Conservation (phyloP, 2,797 vertebrate genomes). For the Oreortyx pictus region DNA sequence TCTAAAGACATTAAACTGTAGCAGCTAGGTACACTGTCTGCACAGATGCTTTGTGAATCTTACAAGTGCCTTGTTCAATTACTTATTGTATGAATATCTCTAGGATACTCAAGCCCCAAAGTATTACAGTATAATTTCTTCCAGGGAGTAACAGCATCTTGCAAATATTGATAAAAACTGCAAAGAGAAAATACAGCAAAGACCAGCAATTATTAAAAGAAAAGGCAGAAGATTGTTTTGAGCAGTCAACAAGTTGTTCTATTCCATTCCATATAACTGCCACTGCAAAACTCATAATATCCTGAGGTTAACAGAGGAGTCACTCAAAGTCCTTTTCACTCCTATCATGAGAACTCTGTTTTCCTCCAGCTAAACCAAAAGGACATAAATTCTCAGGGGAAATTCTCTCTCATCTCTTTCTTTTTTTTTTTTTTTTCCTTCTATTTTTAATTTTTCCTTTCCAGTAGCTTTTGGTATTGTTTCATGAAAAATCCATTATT, state of each 20-base stretch:
- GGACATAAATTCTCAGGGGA: not conserved
- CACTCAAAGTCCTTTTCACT: not conserved
- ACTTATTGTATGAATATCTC: not conserved
- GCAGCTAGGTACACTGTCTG: not conserved
- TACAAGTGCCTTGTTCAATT: not conserved
- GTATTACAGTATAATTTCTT: not conserved
- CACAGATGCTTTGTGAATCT: not conserved
- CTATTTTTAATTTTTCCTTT: slow-evolving; percentile 43
- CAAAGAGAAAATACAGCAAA: not conserved
- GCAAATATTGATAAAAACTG: not conserved
- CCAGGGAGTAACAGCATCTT: not conserved
- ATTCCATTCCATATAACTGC: fast-evolving
- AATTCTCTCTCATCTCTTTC: not conserved
- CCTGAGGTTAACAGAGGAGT: not conserved
- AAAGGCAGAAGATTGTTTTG: not conserved
- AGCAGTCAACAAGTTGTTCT: not conserved
- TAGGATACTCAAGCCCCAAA: not conserved
- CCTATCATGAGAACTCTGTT: not conserved
- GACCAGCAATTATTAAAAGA: not conserved
- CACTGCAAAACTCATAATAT: not conserved
- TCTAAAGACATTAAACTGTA: not conserved
- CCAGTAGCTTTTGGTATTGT: not conserved
- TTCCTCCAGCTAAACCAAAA: not conserved
- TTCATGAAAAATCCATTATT: slow-evolving; percentile 3
- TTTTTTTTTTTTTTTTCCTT: not conserved